Percentiles rank a stretch among this genome's conserved stretches.
phyloP scores from a whole-genome alignment of 2,113 vertebrate species.

The Harpagus bidentatus region DNA sequence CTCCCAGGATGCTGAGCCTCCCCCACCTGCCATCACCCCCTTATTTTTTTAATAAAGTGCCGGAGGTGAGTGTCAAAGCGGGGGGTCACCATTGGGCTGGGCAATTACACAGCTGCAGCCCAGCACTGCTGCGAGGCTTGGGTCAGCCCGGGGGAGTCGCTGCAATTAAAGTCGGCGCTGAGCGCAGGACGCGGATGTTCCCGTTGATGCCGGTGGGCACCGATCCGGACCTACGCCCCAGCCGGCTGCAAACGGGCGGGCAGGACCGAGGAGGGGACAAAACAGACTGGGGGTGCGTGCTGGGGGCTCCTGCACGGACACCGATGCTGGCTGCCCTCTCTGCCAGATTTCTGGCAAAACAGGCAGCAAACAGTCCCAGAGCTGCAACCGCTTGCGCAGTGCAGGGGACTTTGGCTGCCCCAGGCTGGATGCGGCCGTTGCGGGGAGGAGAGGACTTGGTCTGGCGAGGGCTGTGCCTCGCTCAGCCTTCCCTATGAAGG shows the following conservation, averaged over 20 bases:
- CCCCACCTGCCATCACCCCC: accelerated
- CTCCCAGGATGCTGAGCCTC: neutral
- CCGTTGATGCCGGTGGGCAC: accelerated
- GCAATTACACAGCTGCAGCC: neutral
- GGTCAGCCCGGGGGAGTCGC: neutral
- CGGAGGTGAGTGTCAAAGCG: neutral
- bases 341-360: neutral
- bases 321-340: neutral
- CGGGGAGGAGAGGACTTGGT: neutral
- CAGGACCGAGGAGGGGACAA: accelerated
- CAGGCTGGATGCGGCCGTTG: neutral
- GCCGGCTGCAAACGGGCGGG: accelerated
- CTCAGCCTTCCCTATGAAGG: neutral
- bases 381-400: accelerated
- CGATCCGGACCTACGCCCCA: accelerated
- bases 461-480: neutral
- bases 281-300: neutral
- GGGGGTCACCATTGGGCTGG: neutral
- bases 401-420: neutral
- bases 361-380: neutral
- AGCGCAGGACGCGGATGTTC: accelerated
- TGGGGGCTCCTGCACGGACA: accelerated
- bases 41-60: neutral
- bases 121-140: accelerated
- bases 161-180: neutral